Evolutionary conservation across 1,140 invertebrate species (phyloP), one percentile per base, ranked within the genome.

Genomic region (Myzus persicae): DNA sequence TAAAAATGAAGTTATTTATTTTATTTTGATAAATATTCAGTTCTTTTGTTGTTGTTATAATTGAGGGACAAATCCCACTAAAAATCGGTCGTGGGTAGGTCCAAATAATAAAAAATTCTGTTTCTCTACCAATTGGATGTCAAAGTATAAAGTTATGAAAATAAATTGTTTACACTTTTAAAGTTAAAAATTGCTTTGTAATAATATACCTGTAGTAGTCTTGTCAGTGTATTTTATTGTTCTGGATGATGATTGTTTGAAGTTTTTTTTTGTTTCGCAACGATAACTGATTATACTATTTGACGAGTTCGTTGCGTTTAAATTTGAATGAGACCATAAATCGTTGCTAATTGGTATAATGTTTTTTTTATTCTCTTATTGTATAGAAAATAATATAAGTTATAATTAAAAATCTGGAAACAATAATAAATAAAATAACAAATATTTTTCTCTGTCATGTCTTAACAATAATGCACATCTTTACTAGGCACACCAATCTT

Each of bases 361-460:
- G 24, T 46, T 87, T 87, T 87, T 87, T 87, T 87, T 46, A 46
- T n/a, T 44, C 2, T 87, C 0, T 8, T 46, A 46, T 46, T 46
- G 5, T 9, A 46, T 26, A 46, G 1, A 11, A 42, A n/a, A 46
- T 46, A n/a, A 46, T 46, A 87, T 1, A 26, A 46, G 11, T 46
- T 46, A 46, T 87, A 42, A 87, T 87, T 87, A 46, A 87, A 87
- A 87, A 87, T 87, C 24, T 20, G 31, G 26, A n/a, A 44, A 87
- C 11, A 44, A 20, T n/a, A 40, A 84, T 46, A 46, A 87, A 11
- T n/a, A 67, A 46, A 87, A 11, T n/a, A 67, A 20, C 31, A 31
- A 1, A n/a, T 46, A 46, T 46, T 87, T n/a, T 46, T 87, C 31
- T 87, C 40, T 5, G 84, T 87, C 18, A 44, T 44, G 40, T 84